These are phyloP conservation scores for Seira musarum DNA, from an alignment of 2,888 invertebrate genomes.

Conservation along the genomic window DNA sequence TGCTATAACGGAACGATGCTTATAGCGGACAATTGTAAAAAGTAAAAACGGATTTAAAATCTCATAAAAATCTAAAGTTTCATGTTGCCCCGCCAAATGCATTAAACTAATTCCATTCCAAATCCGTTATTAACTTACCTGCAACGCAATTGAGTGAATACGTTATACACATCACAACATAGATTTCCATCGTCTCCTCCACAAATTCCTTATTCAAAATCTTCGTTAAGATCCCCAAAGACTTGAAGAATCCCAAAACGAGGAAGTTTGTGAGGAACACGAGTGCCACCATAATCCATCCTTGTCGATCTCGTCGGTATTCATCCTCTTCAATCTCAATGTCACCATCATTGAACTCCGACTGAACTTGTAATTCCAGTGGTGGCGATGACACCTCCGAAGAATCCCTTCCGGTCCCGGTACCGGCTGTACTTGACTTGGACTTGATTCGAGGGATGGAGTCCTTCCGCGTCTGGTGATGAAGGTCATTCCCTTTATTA, in stretches of 20 bases:
- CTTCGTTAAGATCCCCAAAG: slow-evolving; percentile 53
- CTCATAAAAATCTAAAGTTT: too few species aligned
- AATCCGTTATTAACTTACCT: too few species aligned
- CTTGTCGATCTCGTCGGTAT: too few species aligned
- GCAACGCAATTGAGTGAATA: slow-evolving; percentile 56
- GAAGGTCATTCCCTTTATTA: background rate
- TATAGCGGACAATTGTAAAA: too few species aligned
- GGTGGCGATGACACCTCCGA: background rate
- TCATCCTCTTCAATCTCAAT: too few species aligned
- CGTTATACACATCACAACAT: slow-evolving; percentile 56
- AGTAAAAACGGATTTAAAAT: too few species aligned
- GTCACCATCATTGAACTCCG: too few species aligned
- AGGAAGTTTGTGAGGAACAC: slow-evolving; percentile 55
- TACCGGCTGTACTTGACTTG: background rate
- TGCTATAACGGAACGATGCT: too few species aligned
- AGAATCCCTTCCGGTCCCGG: background rate
- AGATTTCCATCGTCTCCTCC: slow-evolving; percentile 44
- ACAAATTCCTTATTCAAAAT: slow-evolving; percentile 50
- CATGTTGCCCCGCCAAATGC: too few species aligned
- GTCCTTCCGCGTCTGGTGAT: background rate
- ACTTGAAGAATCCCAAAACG: slow-evolving; percentile 59
- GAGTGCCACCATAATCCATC: slow-evolving; percentile 48
- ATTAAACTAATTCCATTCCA: too few species aligned
- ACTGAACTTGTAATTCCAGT: background rate
- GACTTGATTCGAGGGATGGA: background rate